A percentile compares a stretch with the other conserved stretches of the same genome.
Conservation (phyloP, 23 tunicate species). For the Styela clava region DNA sequence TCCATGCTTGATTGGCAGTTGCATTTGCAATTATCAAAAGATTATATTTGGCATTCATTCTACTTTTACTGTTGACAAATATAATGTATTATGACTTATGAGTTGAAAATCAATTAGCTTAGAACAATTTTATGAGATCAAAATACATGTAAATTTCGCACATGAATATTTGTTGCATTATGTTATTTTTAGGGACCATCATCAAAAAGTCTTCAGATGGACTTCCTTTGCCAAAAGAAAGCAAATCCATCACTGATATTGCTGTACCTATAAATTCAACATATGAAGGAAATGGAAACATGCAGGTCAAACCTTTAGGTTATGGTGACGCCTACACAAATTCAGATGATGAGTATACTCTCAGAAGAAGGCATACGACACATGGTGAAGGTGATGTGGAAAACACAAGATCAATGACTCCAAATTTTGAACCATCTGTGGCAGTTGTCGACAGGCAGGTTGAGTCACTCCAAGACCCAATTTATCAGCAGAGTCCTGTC, state of each 20-base stretch:
- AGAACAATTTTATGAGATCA: no score
- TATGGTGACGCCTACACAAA: slow-evolving; percentile 7
- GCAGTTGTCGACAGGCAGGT: no score
- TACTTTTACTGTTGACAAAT: no score
- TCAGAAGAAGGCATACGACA: neutral
- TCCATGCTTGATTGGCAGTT: no score
- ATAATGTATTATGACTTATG: no score
- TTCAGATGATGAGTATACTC: slow-evolving; percentile 24
- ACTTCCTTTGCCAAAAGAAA: neutral
- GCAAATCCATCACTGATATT: neutral
- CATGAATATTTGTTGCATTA: no score
- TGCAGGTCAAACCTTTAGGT: neutral
- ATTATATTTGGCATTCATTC: no score
- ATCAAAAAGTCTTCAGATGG: neutral
- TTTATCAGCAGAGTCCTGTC: neutral
- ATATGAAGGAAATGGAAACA: neutral
- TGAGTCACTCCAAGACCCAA: neutral
- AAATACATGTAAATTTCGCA: no score
- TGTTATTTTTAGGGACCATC: neutral
- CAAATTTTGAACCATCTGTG: neutral
- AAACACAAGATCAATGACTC: neutral
- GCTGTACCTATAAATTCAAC: neutral
- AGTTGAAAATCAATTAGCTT: no score
- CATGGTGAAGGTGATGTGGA: neutral
- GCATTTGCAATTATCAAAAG: no score